phyloP scores from a whole-genome alignment of 2,888 invertebrate species.

The Onchidella celtica region DNA sequence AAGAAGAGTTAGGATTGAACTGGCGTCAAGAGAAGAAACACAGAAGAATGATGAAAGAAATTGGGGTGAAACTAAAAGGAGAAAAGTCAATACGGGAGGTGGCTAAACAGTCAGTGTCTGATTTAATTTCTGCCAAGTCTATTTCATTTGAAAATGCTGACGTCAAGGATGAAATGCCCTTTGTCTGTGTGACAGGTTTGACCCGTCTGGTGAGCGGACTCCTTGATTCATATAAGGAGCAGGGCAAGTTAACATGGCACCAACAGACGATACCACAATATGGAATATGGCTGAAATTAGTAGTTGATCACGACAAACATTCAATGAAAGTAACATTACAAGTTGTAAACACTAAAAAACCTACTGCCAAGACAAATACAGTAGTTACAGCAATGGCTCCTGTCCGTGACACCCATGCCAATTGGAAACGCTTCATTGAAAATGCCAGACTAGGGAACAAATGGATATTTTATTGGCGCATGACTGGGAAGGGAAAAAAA shows the following conservation, averaged over 20 bases:
- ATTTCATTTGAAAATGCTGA: not conserved
- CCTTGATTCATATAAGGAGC: not conserved
- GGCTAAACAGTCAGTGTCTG: not conserved
- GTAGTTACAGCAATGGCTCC: not conserved
- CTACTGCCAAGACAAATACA: not conserved
- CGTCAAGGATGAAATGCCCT: no score
- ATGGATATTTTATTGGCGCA: not conserved
- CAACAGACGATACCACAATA: not conserved
- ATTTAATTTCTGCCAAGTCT: not conserved
- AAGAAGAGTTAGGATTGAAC: constrained; percentile 3
- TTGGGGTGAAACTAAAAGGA: not conserved
- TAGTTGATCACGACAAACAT: not conserved
- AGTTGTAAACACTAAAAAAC: not conserved
- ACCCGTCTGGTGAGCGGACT: not conserved
- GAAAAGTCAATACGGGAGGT: not conserved
- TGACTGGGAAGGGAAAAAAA: constrained; percentile 10
- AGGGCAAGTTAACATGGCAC: not conserved
- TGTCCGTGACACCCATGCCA: not conserved
- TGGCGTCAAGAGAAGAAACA: constrained; percentile 3
- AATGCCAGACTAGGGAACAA: not conserved
- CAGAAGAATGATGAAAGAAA: not conserved
- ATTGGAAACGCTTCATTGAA: not conserved
- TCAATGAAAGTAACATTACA: constrained; percentile 21
- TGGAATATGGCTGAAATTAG: not conserved
- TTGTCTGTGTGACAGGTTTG: no score